Base-by-base conservation (phyloP, 92 coral and sea anemone species). In the Epizoanthus stellaris region DNA sequence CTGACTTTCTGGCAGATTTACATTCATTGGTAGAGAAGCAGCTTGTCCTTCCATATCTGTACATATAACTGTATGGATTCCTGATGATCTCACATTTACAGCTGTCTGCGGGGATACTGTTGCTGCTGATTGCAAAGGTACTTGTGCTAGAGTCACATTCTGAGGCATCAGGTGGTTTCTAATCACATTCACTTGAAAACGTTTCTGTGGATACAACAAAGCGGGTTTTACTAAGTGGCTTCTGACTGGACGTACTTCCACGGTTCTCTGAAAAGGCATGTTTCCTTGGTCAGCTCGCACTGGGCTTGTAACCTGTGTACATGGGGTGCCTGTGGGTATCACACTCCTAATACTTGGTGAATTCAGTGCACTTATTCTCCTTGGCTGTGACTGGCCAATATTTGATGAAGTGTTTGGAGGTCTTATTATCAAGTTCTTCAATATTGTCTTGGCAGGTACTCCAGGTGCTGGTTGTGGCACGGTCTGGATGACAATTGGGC, bases 291-390 rank as follows among this genome's bases (percentile, higher is more conserved):
- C 58, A 61, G 72, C 42, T 62, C 49, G 83, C 43, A 79, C 11
- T 12, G 72, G 6, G 49, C 23, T 1, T 79, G 68, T n/a, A 3
- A 43, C 58, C 5, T 21, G 53, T 39, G 68, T 16, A 15, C 20
- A 21, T 17, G 19, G 83, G 25, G 66, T 4, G 39, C 14, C 23
- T 40, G 9, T 59, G 12, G 83, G 60, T n/a, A 19, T 1, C 39
- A 20, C 72, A 20, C 58, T 59, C 38, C 39, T 36, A 39, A 60
- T 47, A 76, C 14, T 10, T 59, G 83, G 71, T 42, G 83, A 79
- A 14, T 63, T 79, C 6, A 43, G 59, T 45, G 59, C 83, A 40
- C 70, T 43, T 63, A 70, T 79, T 40, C 40, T 20, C 58, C 52
- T 15, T 9, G 17, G 36, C 12, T 19, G 72, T 61, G 21, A 61